Evolutionary conservation across 2,888 invertebrate species (phyloP).

Genomic region (Pilophorus perplexus): DNA sequence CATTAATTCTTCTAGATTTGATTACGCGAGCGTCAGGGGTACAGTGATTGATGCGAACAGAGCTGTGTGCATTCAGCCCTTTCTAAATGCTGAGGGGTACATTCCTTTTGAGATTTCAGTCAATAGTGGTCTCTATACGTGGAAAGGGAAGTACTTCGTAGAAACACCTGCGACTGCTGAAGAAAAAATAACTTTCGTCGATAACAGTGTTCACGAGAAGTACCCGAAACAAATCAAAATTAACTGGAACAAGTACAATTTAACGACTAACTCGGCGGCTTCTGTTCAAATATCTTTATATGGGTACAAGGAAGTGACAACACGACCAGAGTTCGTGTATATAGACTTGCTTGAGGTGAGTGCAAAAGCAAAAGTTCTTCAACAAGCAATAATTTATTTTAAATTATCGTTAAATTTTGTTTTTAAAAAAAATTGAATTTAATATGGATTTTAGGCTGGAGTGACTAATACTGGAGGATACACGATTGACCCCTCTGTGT

Average conservation of each 20-base stretch:
- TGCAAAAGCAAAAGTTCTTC: background rate
- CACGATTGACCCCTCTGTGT: constrained; percentile 70
- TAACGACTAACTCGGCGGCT: constrained; percentile 75
- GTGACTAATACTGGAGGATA: constrained; percentile 68
- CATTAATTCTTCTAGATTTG: constrained; percentile 60
- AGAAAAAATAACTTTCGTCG: constrained; percentile 79
- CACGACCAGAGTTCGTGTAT: constrained; percentile 74
- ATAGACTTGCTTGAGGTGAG: constrained; percentile 72
- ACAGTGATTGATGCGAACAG: constrained; percentile 75
- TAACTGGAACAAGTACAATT: constrained; percentile 80
- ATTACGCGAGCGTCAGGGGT: constrained; percentile 74
- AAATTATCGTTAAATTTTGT: background rate
- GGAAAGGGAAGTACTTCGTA: constrained; percentile 87
- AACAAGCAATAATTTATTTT: background rate
- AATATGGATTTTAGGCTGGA: constrained; percentile 51
- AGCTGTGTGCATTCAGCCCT: constrained; percentile 86
- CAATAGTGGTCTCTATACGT: constrained; percentile 78
- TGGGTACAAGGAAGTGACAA: constrained; percentile 85
- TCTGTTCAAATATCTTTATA: constrained; percentile 78
- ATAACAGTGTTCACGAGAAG: constrained; percentile 68
- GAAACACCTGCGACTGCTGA: constrained; percentile 86
- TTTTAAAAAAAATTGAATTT: background rate
- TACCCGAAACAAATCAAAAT: constrained; percentile 73
- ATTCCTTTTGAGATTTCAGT: constrained; percentile 82
- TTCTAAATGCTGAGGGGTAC: constrained; percentile 82